Evolutionary conservation across 2,113 vertebrate species (phyloP), one percentile per base, ranked within the genome.

Genomic region (Cnemophilus loriae): DNA sequence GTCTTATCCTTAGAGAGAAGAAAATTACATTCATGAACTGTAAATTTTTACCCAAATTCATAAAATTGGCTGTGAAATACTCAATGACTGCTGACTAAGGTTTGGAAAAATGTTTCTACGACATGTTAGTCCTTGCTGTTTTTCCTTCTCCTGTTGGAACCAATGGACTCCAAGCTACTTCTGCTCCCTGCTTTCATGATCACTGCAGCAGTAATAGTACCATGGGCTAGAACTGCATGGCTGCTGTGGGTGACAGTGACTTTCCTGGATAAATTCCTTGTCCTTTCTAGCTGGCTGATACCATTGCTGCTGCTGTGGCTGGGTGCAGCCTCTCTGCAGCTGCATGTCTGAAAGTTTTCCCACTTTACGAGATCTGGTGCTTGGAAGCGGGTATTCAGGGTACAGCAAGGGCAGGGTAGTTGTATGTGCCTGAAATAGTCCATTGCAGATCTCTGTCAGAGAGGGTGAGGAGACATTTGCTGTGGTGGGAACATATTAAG

Each of bases 391-490:
- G 1, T 37, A 14, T 63, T 79, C 14, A 8, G 16, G 44, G 53
- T 42, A 21, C 22, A 52, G 15, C 1, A 1, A 18, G 13, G 26
- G 13, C 22, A 49, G 19, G 5, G 14, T 44, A 24, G 22, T 33
- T 76, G 11, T 32, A 16, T 13, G 15, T 84, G 32, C 44, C 24
- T 46, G 26, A 68, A 68, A 35, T 11, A 27, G 19, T 33, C 27
- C 26, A 6, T 46, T 73, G 52, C 44, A 30, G 28, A 53, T 59
- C 30, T 81, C 65, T 68, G 39, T 33, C 32, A 56, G 30, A 18
- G 22, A 44, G 9, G 3, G 5, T 37, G 42, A 71, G 67, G 24
- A 76, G 33, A 42, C 0, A 1, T 59, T 64, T 1, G 1, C 28
- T 60, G 18, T 22, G 27, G 22, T 84, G 24, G 30, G 16, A 59